Evolutionary conservation across 2,797 vertebrate genomes (phyloP), one percentile per base, ranked within the genome.

Genomic region (Chaetodon trifasciatus): DNA sequence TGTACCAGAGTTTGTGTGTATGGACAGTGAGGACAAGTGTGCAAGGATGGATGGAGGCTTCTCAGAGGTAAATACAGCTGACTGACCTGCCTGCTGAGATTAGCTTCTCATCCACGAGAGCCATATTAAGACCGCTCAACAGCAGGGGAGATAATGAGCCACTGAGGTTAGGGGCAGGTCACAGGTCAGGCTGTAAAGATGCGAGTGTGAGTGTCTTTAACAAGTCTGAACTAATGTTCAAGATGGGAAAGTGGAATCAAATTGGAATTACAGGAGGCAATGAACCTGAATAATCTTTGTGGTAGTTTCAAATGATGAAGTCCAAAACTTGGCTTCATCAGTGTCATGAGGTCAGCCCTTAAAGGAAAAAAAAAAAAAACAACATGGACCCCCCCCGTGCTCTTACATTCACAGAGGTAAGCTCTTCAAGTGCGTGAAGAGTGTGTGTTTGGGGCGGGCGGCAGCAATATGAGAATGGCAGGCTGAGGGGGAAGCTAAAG

Each of bases 381-480:
- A 91, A 92, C 80, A 16, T 0, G 5, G 74, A 84, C 83, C 55
- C 64, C 0, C 64, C 0, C 49, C 57, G 82, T 88, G 67, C 84
- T 84, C 69, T 8, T 8, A 57, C 62, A 73, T 77, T 68, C 16
- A 72, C 76, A 16, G 50, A 77, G 81, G 76, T 82, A 66, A 85
- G 87, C 82, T 71, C 68, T 72, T 83, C 19, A 75, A 84, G 81
- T 7, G 64, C 71, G 76, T 35, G 79, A 81, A 69, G 75, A 74
- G 78, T 35, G 75, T 74, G 72, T 75, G 84, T 83, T 79, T 78
- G 67, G 58, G 81, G 75, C 72, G 65, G 74, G 86, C 67, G 49
- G 76, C 70, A 81, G 86, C 84, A 92, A 90, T 72, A 85, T 83
- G 91, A 92, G 91, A 90, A 87, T 71, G 86, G 79, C 81, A 78